Conservation (phyloP, 2,797 vertebrate genomes). For the Myotis myotis region DNA sequence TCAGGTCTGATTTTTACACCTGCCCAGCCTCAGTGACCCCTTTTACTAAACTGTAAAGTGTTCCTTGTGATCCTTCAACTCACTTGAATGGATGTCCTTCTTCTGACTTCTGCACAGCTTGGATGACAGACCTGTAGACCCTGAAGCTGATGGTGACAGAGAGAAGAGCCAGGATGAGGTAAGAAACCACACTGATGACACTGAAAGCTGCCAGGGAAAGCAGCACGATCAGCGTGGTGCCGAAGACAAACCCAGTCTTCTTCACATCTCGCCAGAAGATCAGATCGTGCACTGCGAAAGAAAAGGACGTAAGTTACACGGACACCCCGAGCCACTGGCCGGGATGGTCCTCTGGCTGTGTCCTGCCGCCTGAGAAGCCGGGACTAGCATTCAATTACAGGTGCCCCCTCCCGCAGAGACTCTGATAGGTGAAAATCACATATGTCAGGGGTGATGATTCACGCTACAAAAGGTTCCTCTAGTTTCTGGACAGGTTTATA, state of each 20-base stretch:
- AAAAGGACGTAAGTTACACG: background rate
- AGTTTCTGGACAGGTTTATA: background rate
- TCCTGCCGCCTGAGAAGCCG: background rate
- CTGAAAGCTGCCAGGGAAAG: constrained; percentile 95
- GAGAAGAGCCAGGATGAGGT: constrained; percentile 93
- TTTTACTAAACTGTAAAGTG: background rate
- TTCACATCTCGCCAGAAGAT: constrained; percentile 95
- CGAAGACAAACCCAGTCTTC: constrained; percentile 92
- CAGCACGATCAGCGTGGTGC: constrained; percentile 90
- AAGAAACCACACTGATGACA: constrained; percentile 93
- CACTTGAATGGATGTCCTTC: constrained; percentile 96
- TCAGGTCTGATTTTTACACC: background rate
- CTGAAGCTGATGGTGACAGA: constrained; percentile 96
- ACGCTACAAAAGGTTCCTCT: background rate
- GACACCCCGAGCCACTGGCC: background rate
- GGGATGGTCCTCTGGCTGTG: background rate
- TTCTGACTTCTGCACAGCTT: constrained; percentile 93
- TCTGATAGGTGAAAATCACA: background rate
- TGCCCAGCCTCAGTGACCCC: background rate
- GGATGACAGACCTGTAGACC: constrained; percentile 94
- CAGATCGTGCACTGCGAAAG: constrained; percentile 89
- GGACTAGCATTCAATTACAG: accelerated
- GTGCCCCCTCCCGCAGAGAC: background rate
- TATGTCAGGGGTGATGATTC: background rate
- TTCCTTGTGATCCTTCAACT: constrained; percentile 53